These are phyloP conservation scores for Takifugu rubripes DNA, from an alignment of 2,797 vertebrate species.

Conservation along the genomic window DNA sequence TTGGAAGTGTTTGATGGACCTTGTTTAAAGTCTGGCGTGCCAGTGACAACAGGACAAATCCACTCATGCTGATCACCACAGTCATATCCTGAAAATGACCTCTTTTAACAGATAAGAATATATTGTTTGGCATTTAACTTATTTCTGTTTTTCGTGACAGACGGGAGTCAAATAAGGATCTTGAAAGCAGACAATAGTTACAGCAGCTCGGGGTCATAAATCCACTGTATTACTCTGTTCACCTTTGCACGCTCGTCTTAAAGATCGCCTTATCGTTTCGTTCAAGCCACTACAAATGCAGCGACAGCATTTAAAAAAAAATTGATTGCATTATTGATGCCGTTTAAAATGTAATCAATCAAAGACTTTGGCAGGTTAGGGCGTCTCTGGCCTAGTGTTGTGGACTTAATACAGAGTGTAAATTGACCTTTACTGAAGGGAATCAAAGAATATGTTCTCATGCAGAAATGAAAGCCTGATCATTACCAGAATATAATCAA, in stretches of 20 bases:
- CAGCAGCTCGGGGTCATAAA: background rate
- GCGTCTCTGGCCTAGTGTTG: background rate
- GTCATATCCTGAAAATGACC: no score
- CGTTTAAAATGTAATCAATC: background rate
- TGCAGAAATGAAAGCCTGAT: slow-evolving; percentile 25
- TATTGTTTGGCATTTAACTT: no score
- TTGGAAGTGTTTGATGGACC: no score
- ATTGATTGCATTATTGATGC: background rate
- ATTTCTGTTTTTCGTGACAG: no score
- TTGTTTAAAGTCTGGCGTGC: no score
- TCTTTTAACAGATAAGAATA: no score
- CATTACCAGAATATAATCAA: slow-evolving; percentile 34
- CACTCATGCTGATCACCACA: no score
- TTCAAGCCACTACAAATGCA: background rate
- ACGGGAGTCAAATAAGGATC: no score
- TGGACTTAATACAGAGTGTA: slow-evolving; percentile 7
- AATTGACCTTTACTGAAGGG: background rate
- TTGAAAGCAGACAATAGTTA: background rate
- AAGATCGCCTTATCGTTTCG: background rate
- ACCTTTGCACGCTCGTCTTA: background rate
- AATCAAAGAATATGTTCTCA: slow-evolving; percentile 5
- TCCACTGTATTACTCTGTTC: background rate
- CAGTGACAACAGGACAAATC: no score
- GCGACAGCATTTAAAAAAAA: background rate
- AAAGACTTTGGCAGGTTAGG: slow-evolving; percentile 4